Base-by-base conservation (phyloP, 2,888 invertebrate species). In the Sphaerophoria rueppellii region DNA sequence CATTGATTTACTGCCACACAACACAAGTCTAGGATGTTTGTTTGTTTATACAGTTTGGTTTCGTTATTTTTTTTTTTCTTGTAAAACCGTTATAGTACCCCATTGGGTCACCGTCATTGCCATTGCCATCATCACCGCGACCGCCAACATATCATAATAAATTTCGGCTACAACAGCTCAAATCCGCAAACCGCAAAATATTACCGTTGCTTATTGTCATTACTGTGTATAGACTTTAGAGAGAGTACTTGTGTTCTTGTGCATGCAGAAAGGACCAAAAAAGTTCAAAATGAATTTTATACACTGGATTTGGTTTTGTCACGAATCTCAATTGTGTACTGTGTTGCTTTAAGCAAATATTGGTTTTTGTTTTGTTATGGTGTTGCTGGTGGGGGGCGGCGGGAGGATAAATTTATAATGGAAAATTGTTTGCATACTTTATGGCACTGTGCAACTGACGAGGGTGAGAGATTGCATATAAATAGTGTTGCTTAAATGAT, bases 1-100 rank as follows among this genome's bases (percentile, higher is more conserved):
- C 35, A 40, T 69, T 82, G 77, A 82, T 82, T 73, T 69, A 82
- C 71, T 71, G 48, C 60, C 69, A 60, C 32, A 65, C 5, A 60
- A 60, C 32, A 65, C 5, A 60, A 65, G 65, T 65, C 48, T 65
- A 35, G 35, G 14, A 65, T 50, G 50, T 60, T 24, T 24, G 11
- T 24, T 24, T 24, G 24, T 24, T 24, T 24, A 24, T 24, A 24
- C 24, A 24, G 24, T 24, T 24, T 24, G 24, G 24, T 24, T 24
- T 24, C 24, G 24, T 24, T n/a, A n/a, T n/a, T 24, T 24, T 24
- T 24, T 24, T 24, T 24, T 24, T 24, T 24, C 24, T 24, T 24
- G 24, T 1, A 24, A 24, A 24, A 24, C 24, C 24, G 24, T 24
- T 24, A 24, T 24, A 24, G 24, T 2, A 2, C 43, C 14, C 16